Base-by-base conservation (phyloP, 1,140 invertebrate species). In the Hyles vespertilio region DNA sequence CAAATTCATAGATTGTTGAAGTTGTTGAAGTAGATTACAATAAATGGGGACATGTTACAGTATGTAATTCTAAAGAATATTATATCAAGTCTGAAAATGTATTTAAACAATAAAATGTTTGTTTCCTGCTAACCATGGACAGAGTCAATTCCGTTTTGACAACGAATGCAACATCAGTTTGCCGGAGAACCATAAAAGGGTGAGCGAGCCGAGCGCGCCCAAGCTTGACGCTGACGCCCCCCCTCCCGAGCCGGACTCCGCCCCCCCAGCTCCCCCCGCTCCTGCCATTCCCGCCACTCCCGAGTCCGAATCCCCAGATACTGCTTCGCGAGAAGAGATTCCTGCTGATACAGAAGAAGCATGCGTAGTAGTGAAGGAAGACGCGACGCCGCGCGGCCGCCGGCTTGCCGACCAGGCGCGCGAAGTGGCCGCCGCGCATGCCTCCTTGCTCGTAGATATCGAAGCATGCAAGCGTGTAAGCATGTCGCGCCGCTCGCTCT, bases 81-180 rank as follows among this genome's bases (percentile, higher is more conserved):
- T 40, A 40, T 40, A 5, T 40, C 36, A 40, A 8, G 36, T 40
- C 36, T 5, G 5, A 5, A 40, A 5, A 40, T 8, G 4, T 5
- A 40, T 40, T 40, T 40, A 40, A 40, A 40, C 1, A 5, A 0
- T 40, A 40, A 40, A 40, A 40, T 44, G 22, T 81, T 84, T 82
- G 63, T 84, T 84, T 79, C 74, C 68, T 73, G 84, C 84, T 82
- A 72, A 81, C 84, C 64, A 57, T 69, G 81, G 81, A 84, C 93
- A 98, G 97, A 98, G 97, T 92, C 97, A 99, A 91, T 99, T 99
- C 92, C 94, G 97, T 81, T 99, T 98, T 92, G 97, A 98, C 92
- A 98, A 98, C 92, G 98, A 99, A 92, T 98, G 96, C 92, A 95
- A 96, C 91, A 93, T 98, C 89, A 96, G 95, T 91, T 92, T 98